Evolutionary conservation across 1,140 invertebrate genomes (phyloP), one percentile per base, ranked within the genome.

Genomic region (Magallana ariakensis): DNA sequence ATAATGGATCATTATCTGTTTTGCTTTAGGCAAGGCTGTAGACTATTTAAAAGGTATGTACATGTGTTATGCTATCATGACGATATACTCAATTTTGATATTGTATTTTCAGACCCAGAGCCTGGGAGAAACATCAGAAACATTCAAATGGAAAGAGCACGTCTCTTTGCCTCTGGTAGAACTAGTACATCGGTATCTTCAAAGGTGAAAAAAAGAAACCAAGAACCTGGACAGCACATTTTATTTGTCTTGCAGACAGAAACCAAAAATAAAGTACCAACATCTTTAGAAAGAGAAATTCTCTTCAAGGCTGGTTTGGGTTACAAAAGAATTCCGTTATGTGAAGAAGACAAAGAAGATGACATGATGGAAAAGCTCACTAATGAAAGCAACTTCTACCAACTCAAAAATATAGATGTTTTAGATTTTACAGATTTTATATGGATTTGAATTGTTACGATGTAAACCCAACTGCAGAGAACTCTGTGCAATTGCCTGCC

Each of bases 371-470:
- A 60, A n/a, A 58, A 66, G 6, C n/a, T 88, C 16, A 15, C 58
- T 15, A n/a, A 60, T 60, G 58, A 60, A 60, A 60, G 58, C 11
- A 60, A 60, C 58, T 60, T 60, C 58, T 60, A 60, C 58, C 58
- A 60, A 60, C 58, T 60, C 58, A 15, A 60, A 60, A 60, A 60
- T 60, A 46, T n/a, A n/a, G n/a, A n/a, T n/a, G 87, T n/a, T n/a
- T n/a, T n/a, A n/a, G n/a, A n/a, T n/a, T n/a, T n/a, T n/a, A n/a
- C n/a, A n/a, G n/a, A n/a, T n/a, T n/a, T n/a, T n/a, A n/a, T n/a
- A n/a, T n/a, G 87, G 87, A 33, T 82, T 88, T 66, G 87, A 88
- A 80, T 56, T 88, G 13, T 16, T 85, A 58, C 53, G 66, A 55
- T 57, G 66, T 53, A 22, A 83, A 33, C 84, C 85, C 16, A 88